phyloP scores from a whole-genome alignment of 1,140 invertebrate species.

The Subanguina moxae region DNA sequence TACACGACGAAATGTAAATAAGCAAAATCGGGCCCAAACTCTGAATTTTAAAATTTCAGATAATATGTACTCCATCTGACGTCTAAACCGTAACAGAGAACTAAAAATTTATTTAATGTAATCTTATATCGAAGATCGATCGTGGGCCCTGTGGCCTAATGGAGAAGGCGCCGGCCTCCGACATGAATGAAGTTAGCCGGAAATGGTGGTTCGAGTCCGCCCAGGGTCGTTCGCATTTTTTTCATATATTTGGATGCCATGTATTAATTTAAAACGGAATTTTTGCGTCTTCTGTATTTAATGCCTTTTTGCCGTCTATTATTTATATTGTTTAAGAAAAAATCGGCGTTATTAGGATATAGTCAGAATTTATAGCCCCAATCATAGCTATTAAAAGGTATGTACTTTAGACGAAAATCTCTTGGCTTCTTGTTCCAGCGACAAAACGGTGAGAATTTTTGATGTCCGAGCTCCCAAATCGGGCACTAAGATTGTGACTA shows the following conservation, averaged over 20 bases:
- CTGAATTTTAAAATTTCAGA: not conserved
- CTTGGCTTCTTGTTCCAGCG: slow-evolving; percentile 40
- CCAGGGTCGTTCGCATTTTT: no score
- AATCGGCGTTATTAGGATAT: no score
- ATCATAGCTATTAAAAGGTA: no score
- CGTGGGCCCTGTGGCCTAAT: not conserved
- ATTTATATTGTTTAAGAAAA: not conserved
- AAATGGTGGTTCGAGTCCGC: no score
- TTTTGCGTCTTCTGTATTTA: not conserved
- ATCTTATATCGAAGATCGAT: not conserved
- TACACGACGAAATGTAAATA: not conserved
- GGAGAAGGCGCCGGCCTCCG: no score
- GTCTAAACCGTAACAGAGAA: not conserved
- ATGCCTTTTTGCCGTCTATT: not conserved
- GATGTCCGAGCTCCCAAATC: slow-evolving; percentile 32
- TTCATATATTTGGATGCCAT: not conserved
- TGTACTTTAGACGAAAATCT: slow-evolving; percentile 10
- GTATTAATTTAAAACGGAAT: not conserved
- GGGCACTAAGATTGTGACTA: slow-evolving; percentile 21
- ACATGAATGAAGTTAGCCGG: no score
- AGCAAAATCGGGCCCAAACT: not conserved
- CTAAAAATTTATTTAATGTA: not conserved
- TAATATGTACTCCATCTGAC: not conserved
- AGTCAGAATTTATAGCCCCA: no score
- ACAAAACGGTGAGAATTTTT: slow-evolving; percentile 43